A percentile compares a stretch with the other conserved stretches of the same genome.
Conservation (phyloP, 2,888 invertebrate genomes). For the Idaea aversata region DNA sequence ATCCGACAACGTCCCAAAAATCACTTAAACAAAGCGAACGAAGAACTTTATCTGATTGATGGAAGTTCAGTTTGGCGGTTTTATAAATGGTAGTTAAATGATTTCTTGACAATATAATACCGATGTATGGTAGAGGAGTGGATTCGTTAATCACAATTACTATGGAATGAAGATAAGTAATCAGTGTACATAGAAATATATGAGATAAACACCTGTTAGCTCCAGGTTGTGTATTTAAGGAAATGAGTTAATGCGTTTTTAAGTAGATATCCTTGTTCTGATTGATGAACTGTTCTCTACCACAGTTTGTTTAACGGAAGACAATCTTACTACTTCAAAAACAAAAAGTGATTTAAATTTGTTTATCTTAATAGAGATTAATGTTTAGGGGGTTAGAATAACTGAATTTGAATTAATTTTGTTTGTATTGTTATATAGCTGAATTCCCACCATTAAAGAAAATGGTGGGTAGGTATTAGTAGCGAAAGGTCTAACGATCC, state of each 20-base stretch:
- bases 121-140: conserved; percentile 52
- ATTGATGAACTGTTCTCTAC: conserved; percentile 67
- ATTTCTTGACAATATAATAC: conserved; percentile 75
- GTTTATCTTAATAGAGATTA: conserved; percentile 70
- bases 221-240: conserved; percentile 47
- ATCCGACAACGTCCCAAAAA: conserved; percentile 49
- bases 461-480: too few relatives aligned
- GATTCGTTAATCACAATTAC: conserved; percentile 67
- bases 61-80: conserved; percentile 39
- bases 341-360: conserved; percentile 61
- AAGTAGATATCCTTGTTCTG: conserved; percentile 73
- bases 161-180: conserved; percentile 50
- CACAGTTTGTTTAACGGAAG: conserved; percentile 51
- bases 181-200: conserved; percentile 4
- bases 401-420: conserved; percentile 1
- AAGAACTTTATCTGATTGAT: conserved; percentile 41
- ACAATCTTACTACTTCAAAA: conserved; percentile 49
- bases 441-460: background rate
- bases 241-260: conserved; percentile 65
- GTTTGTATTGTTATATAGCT: background rate
- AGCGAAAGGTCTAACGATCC: too few relatives aligned
- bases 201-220: conserved; percentile 28
- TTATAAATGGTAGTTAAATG: conserved; percentile 67
- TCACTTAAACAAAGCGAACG: conserved; percentile 25
- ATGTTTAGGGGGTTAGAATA: conserved; percentile 37